A percentile compares a stretch with the other conserved stretches of the same genome.
Conservation (phyloP, 2,113 vertebrate genomes). For the Oreochromis spilurus region DNA sequence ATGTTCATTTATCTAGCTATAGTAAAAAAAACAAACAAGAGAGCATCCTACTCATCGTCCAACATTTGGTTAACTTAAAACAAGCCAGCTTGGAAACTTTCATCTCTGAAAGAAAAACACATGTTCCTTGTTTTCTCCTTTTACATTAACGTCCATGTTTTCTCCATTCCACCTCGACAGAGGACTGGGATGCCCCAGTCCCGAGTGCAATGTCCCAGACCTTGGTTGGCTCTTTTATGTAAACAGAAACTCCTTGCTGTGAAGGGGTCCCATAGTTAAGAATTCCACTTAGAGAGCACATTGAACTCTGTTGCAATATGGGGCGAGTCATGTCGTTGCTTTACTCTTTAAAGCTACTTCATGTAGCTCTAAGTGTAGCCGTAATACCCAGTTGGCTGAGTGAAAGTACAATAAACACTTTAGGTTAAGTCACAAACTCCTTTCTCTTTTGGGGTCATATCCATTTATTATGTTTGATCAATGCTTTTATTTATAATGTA, state of each 20-base stretch:
- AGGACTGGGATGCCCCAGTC: slow-evolving; percentile 54
- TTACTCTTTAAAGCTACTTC: slow-evolving; percentile 40
- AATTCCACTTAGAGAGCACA: slow-evolving; percentile 73
- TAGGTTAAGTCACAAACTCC: background rate
- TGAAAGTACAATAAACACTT: slow-evolving; percentile 14
- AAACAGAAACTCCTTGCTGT: slow-evolving; percentile 75
- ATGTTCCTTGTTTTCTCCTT: slow-evolving; percentile 51
- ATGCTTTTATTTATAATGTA: background rate
- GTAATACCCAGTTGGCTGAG: slow-evolving; percentile 50
- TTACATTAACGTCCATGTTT: slow-evolving; percentile 66
- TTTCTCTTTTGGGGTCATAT: background rate
- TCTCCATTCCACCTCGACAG: slow-evolving; percentile 56
- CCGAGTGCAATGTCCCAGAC: slow-evolving; percentile 71
- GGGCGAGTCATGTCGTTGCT: slow-evolving; percentile 55
- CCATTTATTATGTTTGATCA: background rate
- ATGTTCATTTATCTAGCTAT: background rate
- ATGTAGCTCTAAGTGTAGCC: slow-evolving; percentile 53
- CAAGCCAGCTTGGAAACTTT: slow-evolving; percentile 50
- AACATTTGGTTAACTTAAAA: slow-evolving; percentile 21
- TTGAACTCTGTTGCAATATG: slow-evolving; percentile 40
- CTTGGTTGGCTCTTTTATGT: slow-evolving; percentile 68
- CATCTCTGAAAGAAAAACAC: slow-evolving; percentile 39
- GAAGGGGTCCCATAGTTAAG: slow-evolving; percentile 75
- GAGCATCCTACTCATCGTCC: background rate
- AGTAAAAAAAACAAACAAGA: background rate